A percentile compares a stretch with the other conserved stretches of the same genome.
phyloP scores from a whole-genome alignment of 1,140 invertebrate genomes.

The Calycopis cecrops region DNA sequence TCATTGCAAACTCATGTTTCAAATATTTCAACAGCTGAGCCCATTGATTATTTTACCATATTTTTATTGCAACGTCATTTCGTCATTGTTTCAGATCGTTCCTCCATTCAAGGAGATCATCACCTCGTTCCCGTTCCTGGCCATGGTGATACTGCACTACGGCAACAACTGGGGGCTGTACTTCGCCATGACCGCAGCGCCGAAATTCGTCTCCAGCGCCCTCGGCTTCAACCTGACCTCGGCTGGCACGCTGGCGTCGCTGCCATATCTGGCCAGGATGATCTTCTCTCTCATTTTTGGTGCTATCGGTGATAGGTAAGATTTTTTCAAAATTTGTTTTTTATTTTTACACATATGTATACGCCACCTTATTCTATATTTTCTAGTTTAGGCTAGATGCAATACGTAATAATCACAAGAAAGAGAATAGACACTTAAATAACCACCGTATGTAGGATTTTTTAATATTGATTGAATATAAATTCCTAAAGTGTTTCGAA shows the following conservation, averaged over 20 bases:
- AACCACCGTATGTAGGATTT: too few relatives aligned
- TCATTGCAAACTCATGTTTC: too few relatives aligned
- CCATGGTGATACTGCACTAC: conserved; percentile 80
- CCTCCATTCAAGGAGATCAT: conserved; percentile 78
- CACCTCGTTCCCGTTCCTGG: conserved; percentile 82
- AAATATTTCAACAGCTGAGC: too few relatives aligned
- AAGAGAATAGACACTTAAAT: too few relatives aligned
- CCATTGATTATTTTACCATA: too few relatives aligned
- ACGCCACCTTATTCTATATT: too few relatives aligned
- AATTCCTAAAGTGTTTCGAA: too few relatives aligned
- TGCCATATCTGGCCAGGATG: conserved; percentile 82
- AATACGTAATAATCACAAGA: too few relatives aligned
- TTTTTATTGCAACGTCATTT: too few relatives aligned
- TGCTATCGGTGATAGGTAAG: conserved; percentile 78
- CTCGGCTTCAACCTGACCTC: conserved; percentile 89
- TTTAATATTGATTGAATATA: too few relatives aligned
- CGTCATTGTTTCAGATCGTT: conserved; percentile 51
- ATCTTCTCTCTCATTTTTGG: conserved; percentile 81
- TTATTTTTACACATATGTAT: too few relatives aligned
- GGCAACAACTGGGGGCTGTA: conserved; percentile 88
- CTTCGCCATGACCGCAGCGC: conserved; percentile 89
- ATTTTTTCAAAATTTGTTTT: background rate
- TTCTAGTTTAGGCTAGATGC: too few relatives aligned
- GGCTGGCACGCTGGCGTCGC: conserved; percentile 79
- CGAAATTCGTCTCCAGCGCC: conserved; percentile 90